Evolutionary conservation across 2,113 vertebrate species (phyloP).

Genomic region (Dicrurus megarhynchus): DNA sequence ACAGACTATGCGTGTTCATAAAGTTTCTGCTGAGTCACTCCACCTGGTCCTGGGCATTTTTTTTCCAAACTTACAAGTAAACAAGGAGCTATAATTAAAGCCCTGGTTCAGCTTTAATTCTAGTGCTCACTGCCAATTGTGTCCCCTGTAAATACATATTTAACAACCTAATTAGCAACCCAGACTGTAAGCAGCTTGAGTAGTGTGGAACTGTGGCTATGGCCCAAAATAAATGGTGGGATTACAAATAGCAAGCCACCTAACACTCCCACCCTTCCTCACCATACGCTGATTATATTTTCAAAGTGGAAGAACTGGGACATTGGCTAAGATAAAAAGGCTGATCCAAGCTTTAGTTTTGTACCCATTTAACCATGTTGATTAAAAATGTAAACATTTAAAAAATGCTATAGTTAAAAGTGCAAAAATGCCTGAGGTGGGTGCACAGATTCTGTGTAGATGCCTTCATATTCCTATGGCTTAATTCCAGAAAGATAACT

Average conservation of each 20-base stretch:
- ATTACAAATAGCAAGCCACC: slow-evolving; percentile 58
- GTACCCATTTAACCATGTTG: background rate
- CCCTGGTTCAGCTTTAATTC: slow-evolving; percentile 57
- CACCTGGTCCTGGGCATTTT: slow-evolving; percentile 52
- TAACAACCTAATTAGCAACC: slow-evolving; percentile 63
- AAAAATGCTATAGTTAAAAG: background rate
- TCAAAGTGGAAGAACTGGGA: slow-evolving; percentile 37
- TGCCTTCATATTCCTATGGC: background rate
- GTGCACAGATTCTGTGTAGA: background rate
- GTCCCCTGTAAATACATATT: slow-evolving; percentile 60
- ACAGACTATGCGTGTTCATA: background rate
- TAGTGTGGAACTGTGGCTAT: slow-evolving; percentile 52
- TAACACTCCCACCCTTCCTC: slow-evolving; percentile 51
- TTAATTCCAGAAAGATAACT: background rate
- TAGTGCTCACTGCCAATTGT: slow-evolving; percentile 56
- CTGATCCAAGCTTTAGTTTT: background rate
- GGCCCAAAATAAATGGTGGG: slow-evolving; percentile 61
- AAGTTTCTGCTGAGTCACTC: slow-evolving; percentile 63
- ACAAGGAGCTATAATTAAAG: slow-evolving; percentile 64
- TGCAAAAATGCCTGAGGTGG: background rate
- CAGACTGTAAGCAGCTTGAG: slow-evolving; percentile 60
- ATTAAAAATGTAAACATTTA: background rate
- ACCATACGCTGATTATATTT: slow-evolving; percentile 28
- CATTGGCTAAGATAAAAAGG: slow-evolving; percentile 1
- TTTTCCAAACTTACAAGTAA: slow-evolving; percentile 50